These are phyloP conservation scores for Eledona agricola DNA, from an alignment of 2,888 invertebrate genomes.

Conservation along the genomic window DNA sequence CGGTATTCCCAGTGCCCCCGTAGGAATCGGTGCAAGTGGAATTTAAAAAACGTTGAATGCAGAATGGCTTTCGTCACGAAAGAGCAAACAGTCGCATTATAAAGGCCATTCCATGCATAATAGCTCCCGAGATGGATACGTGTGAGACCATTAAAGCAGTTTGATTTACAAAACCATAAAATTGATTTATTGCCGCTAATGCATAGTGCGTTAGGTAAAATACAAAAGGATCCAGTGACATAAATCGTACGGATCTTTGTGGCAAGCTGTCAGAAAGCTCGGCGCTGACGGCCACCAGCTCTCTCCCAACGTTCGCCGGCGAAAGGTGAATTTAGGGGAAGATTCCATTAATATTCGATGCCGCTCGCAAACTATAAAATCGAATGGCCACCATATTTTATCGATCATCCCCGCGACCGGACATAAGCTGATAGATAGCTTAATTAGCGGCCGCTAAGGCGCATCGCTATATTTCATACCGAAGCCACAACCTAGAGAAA, in stretches of 20 bases:
- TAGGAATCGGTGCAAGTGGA: background rate
- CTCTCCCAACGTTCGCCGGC: slow-evolving; percentile 14
- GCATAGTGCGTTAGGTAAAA: slow-evolving; percentile 63
- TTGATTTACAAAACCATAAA: slow-evolving; percentile 65
- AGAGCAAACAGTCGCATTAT: slow-evolving; percentile 39
- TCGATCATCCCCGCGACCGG: slow-evolving; percentile 34
- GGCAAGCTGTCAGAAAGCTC: slow-evolving; percentile 57
- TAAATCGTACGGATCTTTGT: slow-evolving; percentile 63
- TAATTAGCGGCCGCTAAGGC: slow-evolving; percentile 58
- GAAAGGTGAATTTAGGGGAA: slow-evolving; percentile 27
- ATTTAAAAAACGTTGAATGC: slow-evolving; percentile 26
- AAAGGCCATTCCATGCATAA: slow-evolving; percentile 40
- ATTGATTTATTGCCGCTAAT: slow-evolving; percentile 64
- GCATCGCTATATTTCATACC: slow-evolving; percentile 57
- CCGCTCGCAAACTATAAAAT: slow-evolving; percentile 11
- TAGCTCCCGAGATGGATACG: slow-evolving; percentile 44
- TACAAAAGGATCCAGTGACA: slow-evolving; percentile 62
- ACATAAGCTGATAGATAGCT: slow-evolving; percentile 60
- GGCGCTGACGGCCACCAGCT: slow-evolving; percentile 38
- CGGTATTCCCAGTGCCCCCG: background rate
- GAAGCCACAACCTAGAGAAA: slow-evolving; percentile 54
- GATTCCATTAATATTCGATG: slow-evolving; percentile 1
- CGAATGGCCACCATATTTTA: slow-evolving; percentile 10
- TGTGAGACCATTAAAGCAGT: slow-evolving; percentile 59
- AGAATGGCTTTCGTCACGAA: slow-evolving; percentile 38